Conservation (phyloP, 2,888 invertebrate genomes). For the Agrotis ipsilon region DNA sequence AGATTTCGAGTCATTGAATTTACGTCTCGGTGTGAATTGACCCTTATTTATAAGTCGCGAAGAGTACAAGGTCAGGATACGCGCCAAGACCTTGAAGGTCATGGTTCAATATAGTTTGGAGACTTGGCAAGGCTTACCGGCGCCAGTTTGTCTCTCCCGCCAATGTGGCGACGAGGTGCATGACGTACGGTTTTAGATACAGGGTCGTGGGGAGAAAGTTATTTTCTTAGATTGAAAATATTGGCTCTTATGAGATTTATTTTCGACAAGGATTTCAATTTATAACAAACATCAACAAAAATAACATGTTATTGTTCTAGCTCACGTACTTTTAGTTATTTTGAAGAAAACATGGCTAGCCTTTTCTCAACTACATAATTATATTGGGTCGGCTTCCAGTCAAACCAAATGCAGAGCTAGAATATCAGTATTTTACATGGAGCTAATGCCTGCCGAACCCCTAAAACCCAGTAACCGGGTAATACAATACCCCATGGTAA, state of each 20-base stretch:
- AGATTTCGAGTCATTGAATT: too few species aligned
- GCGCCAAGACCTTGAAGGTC: constrained; percentile 61
- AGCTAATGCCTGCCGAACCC: too few species aligned
- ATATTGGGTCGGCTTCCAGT: too few species aligned
- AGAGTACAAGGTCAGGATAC: constrained; percentile 45
- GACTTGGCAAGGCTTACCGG: constrained; percentile 55
- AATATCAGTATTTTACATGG: too few species aligned
- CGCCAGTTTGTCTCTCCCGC: constrained; percentile 52
- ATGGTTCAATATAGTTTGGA: constrained; percentile 48
- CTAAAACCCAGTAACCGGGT: too few species aligned
- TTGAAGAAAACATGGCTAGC: not conserved
- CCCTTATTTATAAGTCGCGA: constrained; percentile 10
- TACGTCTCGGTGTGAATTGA: too few species aligned
- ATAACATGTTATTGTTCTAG: too few species aligned
- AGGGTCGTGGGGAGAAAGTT: constrained; percentile 22
- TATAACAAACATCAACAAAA: not conserved
- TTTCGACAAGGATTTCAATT: not conserved
- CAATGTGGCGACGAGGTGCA: constrained; percentile 5
- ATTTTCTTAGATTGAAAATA: not conserved
- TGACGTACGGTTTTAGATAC: constrained; percentile 5
- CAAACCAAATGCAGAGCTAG: too few species aligned
- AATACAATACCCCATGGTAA: too few species aligned
- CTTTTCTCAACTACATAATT: too few species aligned
- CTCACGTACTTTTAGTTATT: not conserved
- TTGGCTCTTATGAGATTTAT: not conserved